Evolutionary conservation across 1,140 invertebrate species (phyloP).

Genomic region (Drosophila navojoa): DNA sequence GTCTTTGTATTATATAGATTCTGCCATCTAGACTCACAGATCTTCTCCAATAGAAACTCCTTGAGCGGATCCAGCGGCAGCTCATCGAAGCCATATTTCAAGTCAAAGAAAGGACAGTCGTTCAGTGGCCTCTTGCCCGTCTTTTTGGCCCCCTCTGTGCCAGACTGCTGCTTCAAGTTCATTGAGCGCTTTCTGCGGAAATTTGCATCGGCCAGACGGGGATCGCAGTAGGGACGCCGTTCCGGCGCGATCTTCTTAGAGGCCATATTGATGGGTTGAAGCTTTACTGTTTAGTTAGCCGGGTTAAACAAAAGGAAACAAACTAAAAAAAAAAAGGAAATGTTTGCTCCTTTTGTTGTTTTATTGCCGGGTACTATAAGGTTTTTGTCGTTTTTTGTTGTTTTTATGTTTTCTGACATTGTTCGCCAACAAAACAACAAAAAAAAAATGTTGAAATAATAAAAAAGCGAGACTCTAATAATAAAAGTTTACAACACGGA

Average conservation of each 20-base stretch:
- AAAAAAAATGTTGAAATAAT: conserved; percentile 20
- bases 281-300: conserved; percentile 29
- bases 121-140: conserved; percentile 61
- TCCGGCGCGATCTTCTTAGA: conserved; percentile 64
- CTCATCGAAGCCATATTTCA: conserved; percentile 73
- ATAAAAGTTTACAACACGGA: conserved; percentile 73
- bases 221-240: conserved; percentile 63
- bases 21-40: conserved; percentile 52
- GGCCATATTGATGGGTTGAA: not conserved
- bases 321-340: conserved; percentile 60
- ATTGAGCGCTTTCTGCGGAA: conserved; percentile 41
- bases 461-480: conserved; percentile 54
- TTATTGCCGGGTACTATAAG: conserved; percentile 46
- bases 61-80: conserved; percentile 77
- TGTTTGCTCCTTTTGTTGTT: conserved; percentile 52
- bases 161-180: conserved; percentile 12
- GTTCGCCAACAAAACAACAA: conserved; percentile 25
- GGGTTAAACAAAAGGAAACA: conserved; percentile 44
- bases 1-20: not conserved
- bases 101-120: conserved; percentile 75
- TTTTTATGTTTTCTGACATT: conserved; percentile 49
- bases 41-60: conserved; percentile 73
- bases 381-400: conserved; percentile 25
- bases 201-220: conserved; percentile 49
- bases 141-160: conserved; percentile 34